phyloP scores from a whole-genome alignment of 2,113 vertebrate species.

The Stigmatopora nigra region DNA sequence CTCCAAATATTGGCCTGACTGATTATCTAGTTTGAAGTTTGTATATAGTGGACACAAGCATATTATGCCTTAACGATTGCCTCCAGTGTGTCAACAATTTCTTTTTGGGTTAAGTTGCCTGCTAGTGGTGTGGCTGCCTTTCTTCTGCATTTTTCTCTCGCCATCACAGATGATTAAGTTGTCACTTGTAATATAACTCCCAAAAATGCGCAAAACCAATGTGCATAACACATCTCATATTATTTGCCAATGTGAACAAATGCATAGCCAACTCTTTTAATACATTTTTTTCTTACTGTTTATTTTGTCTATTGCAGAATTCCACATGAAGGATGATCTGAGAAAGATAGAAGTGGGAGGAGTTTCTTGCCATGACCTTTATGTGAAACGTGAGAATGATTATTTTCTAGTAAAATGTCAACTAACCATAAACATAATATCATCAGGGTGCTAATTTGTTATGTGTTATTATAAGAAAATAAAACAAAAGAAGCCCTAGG shows the following conservation, averaged over 20 bases:
- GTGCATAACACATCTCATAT: not conserved
- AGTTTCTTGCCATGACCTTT: constrained; percentile 85
- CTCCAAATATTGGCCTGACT: not conserved
- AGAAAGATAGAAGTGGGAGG: constrained; percentile 85
- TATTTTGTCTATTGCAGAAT: constrained; percentile 75
- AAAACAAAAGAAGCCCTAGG: too few relatives aligned
- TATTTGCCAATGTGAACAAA: not conserved
- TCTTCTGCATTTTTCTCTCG: not conserved
- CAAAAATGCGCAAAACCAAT: not conserved
- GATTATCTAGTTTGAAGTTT: not conserved
- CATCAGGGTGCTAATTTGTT: not conserved
- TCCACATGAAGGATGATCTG: constrained; percentile 85
- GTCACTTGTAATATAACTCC: not conserved
- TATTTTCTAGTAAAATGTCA: not conserved
- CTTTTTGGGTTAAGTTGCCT: not conserved
- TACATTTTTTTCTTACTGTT: not conserved
- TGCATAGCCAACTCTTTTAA: not conserved
- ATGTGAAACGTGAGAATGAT: constrained; percentile 87
- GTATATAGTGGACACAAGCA: not conserved
- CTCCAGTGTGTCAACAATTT: not conserved
- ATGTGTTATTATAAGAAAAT: too few relatives aligned
- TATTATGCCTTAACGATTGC: not conserved
- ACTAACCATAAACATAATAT: not conserved
- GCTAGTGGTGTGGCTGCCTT: not conserved
- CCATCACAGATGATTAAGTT: not conserved